Conservation (phyloP, 2,888 invertebrate species). For the Selenia dentaria region DNA sequence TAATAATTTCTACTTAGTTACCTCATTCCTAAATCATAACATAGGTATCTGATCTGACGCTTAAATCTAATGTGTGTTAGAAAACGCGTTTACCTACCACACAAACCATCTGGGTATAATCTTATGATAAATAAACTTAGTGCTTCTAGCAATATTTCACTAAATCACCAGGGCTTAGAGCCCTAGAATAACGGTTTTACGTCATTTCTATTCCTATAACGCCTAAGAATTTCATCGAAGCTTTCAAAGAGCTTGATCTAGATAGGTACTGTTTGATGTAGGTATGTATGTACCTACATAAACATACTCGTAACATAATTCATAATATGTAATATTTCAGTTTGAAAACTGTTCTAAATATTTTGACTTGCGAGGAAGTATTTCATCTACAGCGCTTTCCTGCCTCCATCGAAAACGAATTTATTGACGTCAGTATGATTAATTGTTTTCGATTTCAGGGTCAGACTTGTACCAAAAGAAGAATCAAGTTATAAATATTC, state of each 20-base stretch:
- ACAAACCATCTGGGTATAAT: no score
- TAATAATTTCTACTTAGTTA: neutral
- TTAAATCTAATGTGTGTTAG: neutral
- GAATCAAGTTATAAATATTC: constrained; percentile 25
- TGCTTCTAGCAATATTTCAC: constrained; percentile 45
- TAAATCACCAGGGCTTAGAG: constrained; percentile 35
- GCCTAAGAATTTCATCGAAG: constrained; percentile 14
- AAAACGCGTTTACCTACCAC: constrained; percentile 1
- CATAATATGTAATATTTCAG: constrained; percentile 24
- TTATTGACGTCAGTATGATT: constrained; percentile 7
- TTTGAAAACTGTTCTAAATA: constrained; percentile 47
- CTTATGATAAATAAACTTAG: no score
- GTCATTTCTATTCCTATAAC: constrained; percentile 52
- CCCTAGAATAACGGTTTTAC: constrained; percentile 51
- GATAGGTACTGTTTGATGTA: neutral
- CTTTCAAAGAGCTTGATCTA: constrained; percentile 29
- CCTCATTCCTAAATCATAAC: constrained; percentile 2
- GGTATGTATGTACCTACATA: no score
- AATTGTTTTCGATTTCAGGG: constrained; percentile 47
- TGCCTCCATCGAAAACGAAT: constrained; percentile 5
- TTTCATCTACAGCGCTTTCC: neutral
- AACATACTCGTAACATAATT: neutral
- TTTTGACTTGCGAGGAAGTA: constrained; percentile 38
- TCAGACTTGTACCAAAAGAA: constrained; percentile 50
- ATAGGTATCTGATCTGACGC: constrained; percentile 1